Evolutionary conservation across 1,140 invertebrate genomes (phyloP), one percentile per base, ranked within the genome.

Genomic region (Anoplophora glabripennis): DNA sequence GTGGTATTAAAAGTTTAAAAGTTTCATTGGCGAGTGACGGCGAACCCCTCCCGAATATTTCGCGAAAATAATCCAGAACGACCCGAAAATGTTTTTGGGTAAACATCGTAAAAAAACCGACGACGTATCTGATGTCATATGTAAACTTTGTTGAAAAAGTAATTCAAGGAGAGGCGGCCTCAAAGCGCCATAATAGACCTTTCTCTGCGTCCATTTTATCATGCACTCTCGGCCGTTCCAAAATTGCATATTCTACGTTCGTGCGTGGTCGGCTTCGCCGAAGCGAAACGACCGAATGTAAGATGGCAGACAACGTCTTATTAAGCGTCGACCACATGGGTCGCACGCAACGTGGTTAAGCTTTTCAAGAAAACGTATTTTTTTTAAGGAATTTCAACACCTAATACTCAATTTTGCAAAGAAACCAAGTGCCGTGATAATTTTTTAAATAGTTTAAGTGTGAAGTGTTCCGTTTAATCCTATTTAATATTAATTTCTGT

Each of bases 281-380:
- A 63, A 55, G 40, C 45, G 15, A 42, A 10, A 41, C 70, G 68
- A 69, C 48, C 14, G 38, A 8, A 37, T 4, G 42, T 63, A 74
- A 73, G 59, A 73, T 73, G 71, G 72, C 72, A 64, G 66, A 51
- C 61, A 34, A 42, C 59, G 55, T 67, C 52, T 69, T 71, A 69
- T 60, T 72, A 63, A 64, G 71, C 70, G 72, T 68, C 71, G 72
- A 71, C 72, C 72, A 64, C 71, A 74, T 74, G 71, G 72, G 72
- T 74, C 72, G 72, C 59, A 67, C 71, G 72, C 72, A 69, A 69
- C 68, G 68, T 71, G 70, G 64, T 69, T 64, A 37, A 56, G 21
- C 1, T 14, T 34, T 14, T 35, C n/a, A 33, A 28, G 40, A 54
- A 54, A 42, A 45, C 17, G 17, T 5, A 15, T n/a, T 10, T 41